phyloP scores from a whole-genome alignment of 2,797 vertebrate species.

The Periparus ater region DNA sequence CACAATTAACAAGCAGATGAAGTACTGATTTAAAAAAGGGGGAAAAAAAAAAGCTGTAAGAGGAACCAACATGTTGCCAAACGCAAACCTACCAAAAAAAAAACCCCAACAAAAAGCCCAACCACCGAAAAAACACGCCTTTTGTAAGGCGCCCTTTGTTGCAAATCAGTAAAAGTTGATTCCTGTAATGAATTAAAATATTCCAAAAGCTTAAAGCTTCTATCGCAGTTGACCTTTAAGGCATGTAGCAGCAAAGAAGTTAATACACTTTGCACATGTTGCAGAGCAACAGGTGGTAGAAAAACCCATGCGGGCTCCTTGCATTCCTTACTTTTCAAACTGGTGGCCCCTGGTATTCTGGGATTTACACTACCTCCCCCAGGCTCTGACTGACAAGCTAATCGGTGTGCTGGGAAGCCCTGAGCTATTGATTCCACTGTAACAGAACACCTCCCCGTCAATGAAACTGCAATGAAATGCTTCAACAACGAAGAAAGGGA shows the following conservation, averaged over 20 bases:
- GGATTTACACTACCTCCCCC: conserved; percentile 92
- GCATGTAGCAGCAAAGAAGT: conserved; percentile 91
- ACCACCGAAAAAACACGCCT: conserved; percentile 40
- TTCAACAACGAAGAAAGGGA: conserved; percentile 92
- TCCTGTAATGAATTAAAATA: conserved; percentile 75
- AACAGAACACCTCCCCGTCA: conserved; percentile 96
- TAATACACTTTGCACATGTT: conserved; percentile 98
- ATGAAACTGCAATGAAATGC: conserved; percentile 98
- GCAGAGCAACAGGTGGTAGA: conserved; percentile 93
- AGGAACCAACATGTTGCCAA: conserved; percentile 56
- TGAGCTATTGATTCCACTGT: conserved; percentile 95
- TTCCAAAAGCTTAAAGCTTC: conserved; percentile 74
- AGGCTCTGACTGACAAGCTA: conserved; percentile 98
- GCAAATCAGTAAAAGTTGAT: conserved; percentile 65
- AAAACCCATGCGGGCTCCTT: conserved; percentile 80
- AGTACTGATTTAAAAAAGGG: conserved; percentile 7
- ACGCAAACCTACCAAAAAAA: conserved; percentile 7
- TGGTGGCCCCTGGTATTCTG: conserved; percentile 93
- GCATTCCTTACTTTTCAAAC: conserved; percentile 92
- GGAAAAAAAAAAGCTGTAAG: conserved; percentile 49
- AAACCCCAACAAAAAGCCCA: conserved; percentile 51
- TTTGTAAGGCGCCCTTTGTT: conserved; percentile 23
- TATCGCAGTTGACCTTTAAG: conserved; percentile 81
- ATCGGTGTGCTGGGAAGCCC: conserved; percentile 92
- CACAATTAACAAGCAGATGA: conserved; percentile 59